Conservation (phyloP, 2,113 vertebrate species). For the Sylvietta virens region DNA sequence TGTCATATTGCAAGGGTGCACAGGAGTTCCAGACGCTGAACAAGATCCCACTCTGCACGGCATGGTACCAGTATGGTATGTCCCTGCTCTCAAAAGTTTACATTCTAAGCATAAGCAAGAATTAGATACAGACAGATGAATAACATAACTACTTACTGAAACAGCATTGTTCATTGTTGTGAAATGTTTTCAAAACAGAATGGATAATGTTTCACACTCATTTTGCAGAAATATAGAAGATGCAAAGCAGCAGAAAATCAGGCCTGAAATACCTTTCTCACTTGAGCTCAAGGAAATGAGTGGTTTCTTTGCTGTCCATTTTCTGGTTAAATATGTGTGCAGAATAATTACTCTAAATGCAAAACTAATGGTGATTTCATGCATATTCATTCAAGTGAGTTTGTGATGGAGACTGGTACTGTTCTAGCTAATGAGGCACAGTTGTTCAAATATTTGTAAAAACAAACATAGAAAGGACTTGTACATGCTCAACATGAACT, state of each 20-base stretch:
- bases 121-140: not conserved
- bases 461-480: conserved; percentile 23
- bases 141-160: not conserved
- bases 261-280: not conserved
- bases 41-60: not conserved
- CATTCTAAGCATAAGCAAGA: conserved; percentile 6
- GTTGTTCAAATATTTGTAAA: conserved; percentile 41
- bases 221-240: conserved; percentile 11
- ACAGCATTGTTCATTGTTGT: not conserved
- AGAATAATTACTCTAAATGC: conserved; percentile 9
- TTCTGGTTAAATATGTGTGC: conserved; percentile 6
- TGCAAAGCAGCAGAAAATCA: not conserved
- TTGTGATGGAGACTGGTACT: not conserved
- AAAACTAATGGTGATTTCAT: conserved; percentile 51
- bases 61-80: not conserved
- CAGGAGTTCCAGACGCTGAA: not conserved
- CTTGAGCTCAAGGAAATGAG: not conserved
- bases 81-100: not conserved
- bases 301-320: not conserved
- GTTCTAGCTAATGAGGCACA: conserved; percentile 24
- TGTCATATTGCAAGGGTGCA: not conserved
- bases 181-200: conserved; percentile 20
- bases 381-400: conserved; percentile 25
- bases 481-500: conserved; percentile 8
- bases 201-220: not conserved